Percentiles rank a stretch among this genome's conserved stretches.
These are phyloP conservation scores for Dromius quadrimaculatus DNA, from an alignment of 2,888 invertebrate species.

Conservation along the genomic window DNA sequence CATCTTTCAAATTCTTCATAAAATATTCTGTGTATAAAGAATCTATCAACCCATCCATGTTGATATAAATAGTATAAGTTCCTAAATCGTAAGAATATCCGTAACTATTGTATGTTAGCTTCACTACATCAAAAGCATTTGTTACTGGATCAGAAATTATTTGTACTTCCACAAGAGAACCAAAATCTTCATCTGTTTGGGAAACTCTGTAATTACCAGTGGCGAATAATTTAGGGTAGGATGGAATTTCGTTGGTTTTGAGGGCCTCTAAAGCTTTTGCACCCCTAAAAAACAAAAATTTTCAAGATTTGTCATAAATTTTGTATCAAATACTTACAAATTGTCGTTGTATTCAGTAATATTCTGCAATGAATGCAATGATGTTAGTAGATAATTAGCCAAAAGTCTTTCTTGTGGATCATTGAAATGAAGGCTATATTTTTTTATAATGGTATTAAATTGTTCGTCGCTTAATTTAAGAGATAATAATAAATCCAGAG, in stretches of 20 bases:
- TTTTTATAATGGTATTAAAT: not conserved
- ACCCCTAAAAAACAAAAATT: not conserved
- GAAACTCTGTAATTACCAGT: slow-evolving; percentile 81
- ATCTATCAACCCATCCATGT: not conserved
- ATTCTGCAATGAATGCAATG: not conserved
- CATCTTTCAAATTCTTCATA: not conserved
- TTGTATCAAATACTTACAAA: not conserved
- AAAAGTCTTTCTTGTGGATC: not conserved
- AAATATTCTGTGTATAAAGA: not conserved
- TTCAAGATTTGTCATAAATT: not conserved
- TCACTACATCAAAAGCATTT: not conserved
- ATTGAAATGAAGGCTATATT: not conserved
- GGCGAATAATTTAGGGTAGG: slow-evolving; percentile 68
- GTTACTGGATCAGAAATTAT: slow-evolving; percentile 76
- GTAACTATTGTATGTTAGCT: not conserved
- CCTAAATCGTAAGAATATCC: slow-evolving; percentile 1
- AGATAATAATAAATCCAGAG: not conserved
- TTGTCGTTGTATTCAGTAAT: not conserved
- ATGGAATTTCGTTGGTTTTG: not conserved
- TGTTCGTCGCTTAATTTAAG: not conserved
- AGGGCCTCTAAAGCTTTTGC: not conserved
- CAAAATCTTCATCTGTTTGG: slow-evolving; percentile 73
- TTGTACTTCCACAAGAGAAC: slow-evolving; percentile 72
- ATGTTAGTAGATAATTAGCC: not conserved
- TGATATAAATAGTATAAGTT: slow-evolving; percentile 4